phyloP scores from a whole-genome alignment of 2,113 vertebrate species.

The Canis aureus region DNA sequence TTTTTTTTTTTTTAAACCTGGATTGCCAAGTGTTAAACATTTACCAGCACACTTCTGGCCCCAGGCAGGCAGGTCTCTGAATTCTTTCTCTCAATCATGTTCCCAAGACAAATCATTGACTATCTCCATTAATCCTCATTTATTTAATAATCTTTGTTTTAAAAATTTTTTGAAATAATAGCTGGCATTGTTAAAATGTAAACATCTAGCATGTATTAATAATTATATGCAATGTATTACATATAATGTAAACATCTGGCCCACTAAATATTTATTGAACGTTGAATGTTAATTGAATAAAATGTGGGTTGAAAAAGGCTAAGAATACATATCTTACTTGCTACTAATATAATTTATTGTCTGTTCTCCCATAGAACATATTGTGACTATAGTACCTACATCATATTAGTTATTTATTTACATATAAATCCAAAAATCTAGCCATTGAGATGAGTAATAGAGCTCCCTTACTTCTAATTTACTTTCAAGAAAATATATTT shows the following conservation, averaged over 20 bases:
- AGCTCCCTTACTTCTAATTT: not conserved
- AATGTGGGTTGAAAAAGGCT: not conserved
- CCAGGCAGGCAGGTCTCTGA: not conserved
- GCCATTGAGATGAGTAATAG: not conserved
- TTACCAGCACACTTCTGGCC: not conserved
- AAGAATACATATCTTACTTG: not conserved
- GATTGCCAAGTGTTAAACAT: not conserved
- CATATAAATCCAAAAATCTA: conserved; percentile 40
- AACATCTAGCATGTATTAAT: too few relatives aligned
- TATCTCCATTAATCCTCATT: not conserved
- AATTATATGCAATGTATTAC: too few relatives aligned
- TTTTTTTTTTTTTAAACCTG: not conserved
- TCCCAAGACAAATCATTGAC: not conserved
- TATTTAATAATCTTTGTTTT: not conserved
- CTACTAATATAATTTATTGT: not conserved
- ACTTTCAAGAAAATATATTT: not conserved
- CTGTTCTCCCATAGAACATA: not conserved
- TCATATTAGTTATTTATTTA: conserved; percentile 43
- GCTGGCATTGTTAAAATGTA: not conserved
- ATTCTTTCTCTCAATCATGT: not conserved
- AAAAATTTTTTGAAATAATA: not conserved
- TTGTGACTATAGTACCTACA: conserved; percentile 17
- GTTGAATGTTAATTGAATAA: not conserved
- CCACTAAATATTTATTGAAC: not conserved
- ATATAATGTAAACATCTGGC: not conserved